Percentiles rank a stretch among this genome's conserved stretches.
Conservation (phyloP, 37 sponge, comb jelly and placozoan species). For the Haliclona indistincta region DNA sequence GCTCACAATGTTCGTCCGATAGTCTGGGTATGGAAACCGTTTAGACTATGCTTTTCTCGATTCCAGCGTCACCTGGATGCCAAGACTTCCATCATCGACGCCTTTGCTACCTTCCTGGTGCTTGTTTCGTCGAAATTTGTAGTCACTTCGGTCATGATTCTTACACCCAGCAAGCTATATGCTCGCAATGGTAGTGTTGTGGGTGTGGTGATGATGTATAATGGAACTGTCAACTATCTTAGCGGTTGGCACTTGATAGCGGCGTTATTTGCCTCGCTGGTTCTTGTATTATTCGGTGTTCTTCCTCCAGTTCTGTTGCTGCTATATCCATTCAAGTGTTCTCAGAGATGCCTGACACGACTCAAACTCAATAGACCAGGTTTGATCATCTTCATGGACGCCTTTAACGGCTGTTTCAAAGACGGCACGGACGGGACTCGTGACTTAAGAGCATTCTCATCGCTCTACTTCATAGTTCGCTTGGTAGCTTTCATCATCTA, state of each 20-base stretch:
- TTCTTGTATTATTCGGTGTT: neutral
- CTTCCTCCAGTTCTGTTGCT: conserved; percentile 12
- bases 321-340: conserved; percentile 9
- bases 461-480: neutral
- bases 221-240: neutral
- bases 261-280: neutral
- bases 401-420: conserved; percentile 4
- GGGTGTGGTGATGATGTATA: neutral
- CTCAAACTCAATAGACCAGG: neutral
- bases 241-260: neutral
- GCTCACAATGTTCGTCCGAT: neutral
- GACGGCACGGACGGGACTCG: neutral
- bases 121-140: neutral
- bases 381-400: conserved; percentile 2
- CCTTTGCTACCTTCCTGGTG: conserved; percentile 5
- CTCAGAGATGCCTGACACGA: neutral
- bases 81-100: conserved; percentile 1
- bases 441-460: neutral
- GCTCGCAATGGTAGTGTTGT: neutral
- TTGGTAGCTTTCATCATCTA: neutral
- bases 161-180: neutral
- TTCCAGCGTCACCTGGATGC: neutral
- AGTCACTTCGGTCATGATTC: neutral
- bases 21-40: conserved; percentile 5
- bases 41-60: neutral